Base-by-base conservation (phyloP, 2,797 vertebrate species). In the Echeneis naucrates region DNA sequence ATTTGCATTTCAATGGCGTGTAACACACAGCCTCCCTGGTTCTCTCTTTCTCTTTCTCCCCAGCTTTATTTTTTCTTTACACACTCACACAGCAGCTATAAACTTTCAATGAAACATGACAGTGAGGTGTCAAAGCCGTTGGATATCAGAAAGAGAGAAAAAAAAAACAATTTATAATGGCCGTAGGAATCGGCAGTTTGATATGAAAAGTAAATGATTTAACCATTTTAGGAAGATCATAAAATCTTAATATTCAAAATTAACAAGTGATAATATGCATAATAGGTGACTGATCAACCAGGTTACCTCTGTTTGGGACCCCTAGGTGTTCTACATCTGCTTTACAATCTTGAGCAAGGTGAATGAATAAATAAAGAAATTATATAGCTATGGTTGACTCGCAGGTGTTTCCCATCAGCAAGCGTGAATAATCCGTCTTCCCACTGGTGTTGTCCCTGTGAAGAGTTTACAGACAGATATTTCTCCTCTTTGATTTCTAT, bases 1-100 rank as follows among this genome's bases (percentile, higher is more conserved):
- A 95, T 95, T 95, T 95, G 95, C 94, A 95, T 95, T 94, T 95
- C 93, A 95, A 95, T 95, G 86, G 93, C 90, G 86, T 92, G 90
- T 93, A 93, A 94, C 94, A 94, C 93, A 91, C 91, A 90, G 87
- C 75, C 84, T 89, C 88, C 81, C 90, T 67, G 80, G 77, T 84
- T 88, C 81, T 75, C 85, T 77, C 76, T 87, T 79, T 89, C 78
- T 85, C 70, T 72, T 48, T 80, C 78, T 70, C 74, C 75, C 67
- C 68, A 78, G 86, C 91, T 89, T 91, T 84, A 92, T 91, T 90
- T 69, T n/a, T 84, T 80, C 83, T 89, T 86, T 78, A 87, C 84
- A 80, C 74, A 84, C 81, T 88, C 81, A 52, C 81, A 24, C 73
- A 71, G 87, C 88, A 87, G 83, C 88, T 68, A 88, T 85, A 89